Evolutionary conservation across 2,113 vertebrate species (phyloP).

Genomic region (Etheostoma cragini): DNA sequence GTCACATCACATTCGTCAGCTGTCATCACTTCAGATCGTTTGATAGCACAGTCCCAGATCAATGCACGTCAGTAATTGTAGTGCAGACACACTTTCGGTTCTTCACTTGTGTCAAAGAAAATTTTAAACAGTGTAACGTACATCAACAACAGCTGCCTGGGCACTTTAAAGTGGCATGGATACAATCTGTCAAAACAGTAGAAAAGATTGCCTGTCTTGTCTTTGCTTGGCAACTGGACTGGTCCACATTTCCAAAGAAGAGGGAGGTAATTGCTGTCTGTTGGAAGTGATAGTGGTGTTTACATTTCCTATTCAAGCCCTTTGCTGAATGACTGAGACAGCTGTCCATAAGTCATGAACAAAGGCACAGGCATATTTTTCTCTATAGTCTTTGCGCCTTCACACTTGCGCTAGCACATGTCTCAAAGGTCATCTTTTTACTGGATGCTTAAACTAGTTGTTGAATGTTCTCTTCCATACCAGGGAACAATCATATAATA

Average conservation of each 20-base stretch:
- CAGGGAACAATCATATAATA: conserved; percentile 12
- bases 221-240: conserved; percentile 40
- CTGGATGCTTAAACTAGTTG: conserved; percentile 18
- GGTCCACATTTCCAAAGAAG: conserved; percentile 47
- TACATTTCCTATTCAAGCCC: conserved; percentile 65
- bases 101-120: conserved; percentile 36
- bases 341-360: conserved; percentile 63
- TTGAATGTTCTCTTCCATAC: conserved; percentile 21
- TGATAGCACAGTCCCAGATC: conserved; percentile 45
- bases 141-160: conserved; percentile 60
- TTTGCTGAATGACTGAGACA: conserved; percentile 63
- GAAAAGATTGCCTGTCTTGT: conserved; percentile 55
- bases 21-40: conserved; percentile 51
- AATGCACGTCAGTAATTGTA: conserved; percentile 45
- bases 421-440: conserved; percentile 25
- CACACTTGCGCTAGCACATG: conserved; percentile 18
- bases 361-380: conserved; percentile 25
- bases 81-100: conserved; percentile 33
- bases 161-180: conserved; percentile 49
- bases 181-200: conserved; percentile 65
- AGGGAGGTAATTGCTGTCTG: conserved; percentile 68
- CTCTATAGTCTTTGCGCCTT: conserved; percentile 26
- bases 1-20: conserved; percentile 52
- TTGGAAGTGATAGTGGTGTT: conserved; percentile 70
- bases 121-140: conserved; percentile 16